Evolutionary conservation across 2,113 vertebrate species (phyloP), one percentile per base, ranked within the genome.

Genomic region (Urocolius indicus): DNA sequence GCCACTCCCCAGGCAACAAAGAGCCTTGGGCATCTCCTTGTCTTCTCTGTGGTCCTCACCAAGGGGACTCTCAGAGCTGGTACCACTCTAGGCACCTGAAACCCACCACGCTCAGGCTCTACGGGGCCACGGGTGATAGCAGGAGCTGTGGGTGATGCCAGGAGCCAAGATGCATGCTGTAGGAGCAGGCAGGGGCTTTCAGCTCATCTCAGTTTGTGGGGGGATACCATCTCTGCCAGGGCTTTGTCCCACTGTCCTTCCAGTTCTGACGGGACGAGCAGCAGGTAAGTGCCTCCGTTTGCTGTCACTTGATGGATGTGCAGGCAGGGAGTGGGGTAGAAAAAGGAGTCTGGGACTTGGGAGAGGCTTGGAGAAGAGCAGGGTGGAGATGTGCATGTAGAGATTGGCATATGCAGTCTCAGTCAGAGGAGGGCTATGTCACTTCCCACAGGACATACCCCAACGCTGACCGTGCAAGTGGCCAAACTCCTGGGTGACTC

Each of bases 241-340:
- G 54, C n/a, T 94, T 81, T 92, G 63, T 87, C 27, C 29, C 30
- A 5, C 41, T 15, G 59, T 58, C 54, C 66, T 71, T 86, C n/a
- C 66, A 75, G 52, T 58, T 67, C 66, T 5, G 0, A 10, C 16
- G 62, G 24, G 51, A 29, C 4, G 4, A 55, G 58, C 3, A 2
- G 80, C 79, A 96, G 96, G 97, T 97, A 95, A 93, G 81, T 71
- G 57, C n/a, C 63, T 72, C 52, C 1, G 0, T 34, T 87, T 0
- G 1, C 34, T 38, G 32, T 74, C 48, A 20, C 81, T 67, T 1
- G 38, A 41, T 41, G 0, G 51, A 38, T 30, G 21, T 58, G 30
- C 6, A 7, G 58, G 63, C 48, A 17, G 9, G 58, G 27, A 52
- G 9, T 3, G 0, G 48, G 29, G 16, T 34, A 17, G 29, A 55